These are phyloP conservation scores for Ailuropoda melanoleuca DNA, from an alignment of 2,113 vertebrate genomes.

Conservation along the genomic window DNA sequence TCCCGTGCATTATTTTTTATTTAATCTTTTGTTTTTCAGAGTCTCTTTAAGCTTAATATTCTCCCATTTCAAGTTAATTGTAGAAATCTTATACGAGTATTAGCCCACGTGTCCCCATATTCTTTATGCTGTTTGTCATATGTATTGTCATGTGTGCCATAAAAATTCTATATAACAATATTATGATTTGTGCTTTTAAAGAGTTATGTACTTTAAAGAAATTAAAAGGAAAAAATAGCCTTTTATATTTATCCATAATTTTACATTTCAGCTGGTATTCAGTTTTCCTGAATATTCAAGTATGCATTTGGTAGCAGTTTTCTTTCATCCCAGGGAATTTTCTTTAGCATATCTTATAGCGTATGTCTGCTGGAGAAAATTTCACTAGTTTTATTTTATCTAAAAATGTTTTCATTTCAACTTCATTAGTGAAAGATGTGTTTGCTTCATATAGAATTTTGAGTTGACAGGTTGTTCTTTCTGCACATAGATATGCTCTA, in stretches of 20 bases:
- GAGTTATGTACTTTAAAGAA: background rate
- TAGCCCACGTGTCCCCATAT: background rate
- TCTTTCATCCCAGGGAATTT: background rate
- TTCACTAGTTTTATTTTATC: background rate
- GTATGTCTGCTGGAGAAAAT: background rate
- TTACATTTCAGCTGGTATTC: background rate
- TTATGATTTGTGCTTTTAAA: background rate
- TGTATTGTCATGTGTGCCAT: background rate
- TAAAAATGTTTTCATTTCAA: background rate
- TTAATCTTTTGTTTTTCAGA: background rate
- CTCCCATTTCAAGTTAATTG: background rate
- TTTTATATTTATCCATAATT: background rate
- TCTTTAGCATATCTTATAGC: background rate
- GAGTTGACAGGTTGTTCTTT: background rate
- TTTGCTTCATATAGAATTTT: background rate
- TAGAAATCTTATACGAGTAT: background rate
- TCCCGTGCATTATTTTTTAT: background rate
- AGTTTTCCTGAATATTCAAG: background rate
- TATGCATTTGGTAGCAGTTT: background rate
- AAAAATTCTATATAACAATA: background rate
- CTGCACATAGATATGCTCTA: background rate
- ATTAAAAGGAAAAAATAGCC: background rate
- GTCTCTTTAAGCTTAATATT: background rate
- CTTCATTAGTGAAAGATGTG: background rate
- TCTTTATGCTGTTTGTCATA: background rate